These are phyloP conservation scores for Electrona antarctica DNA, from an alignment of 2,113 vertebrate genomes.

Conservation along the genomic window DNA sequence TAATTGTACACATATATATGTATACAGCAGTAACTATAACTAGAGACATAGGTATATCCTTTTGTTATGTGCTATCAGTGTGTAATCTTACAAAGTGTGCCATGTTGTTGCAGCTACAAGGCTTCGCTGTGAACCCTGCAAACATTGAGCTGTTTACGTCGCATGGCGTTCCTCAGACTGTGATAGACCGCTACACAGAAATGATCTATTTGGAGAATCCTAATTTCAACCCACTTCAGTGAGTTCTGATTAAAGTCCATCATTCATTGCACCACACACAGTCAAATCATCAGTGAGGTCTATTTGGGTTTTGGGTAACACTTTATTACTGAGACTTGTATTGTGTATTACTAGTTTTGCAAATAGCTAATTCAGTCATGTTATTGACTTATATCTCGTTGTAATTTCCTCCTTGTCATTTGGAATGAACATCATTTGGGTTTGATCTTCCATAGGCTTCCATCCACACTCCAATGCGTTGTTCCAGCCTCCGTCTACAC, in stretches of 20 bases:
- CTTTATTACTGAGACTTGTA: too few relatives aligned
- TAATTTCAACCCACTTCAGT: slow-evolving; percentile 53
- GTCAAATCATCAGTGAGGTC: too few relatives aligned
- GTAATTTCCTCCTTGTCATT: too few relatives aligned
- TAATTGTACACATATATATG: neutral
- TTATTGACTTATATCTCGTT: too few relatives aligned
- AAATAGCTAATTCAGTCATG: too few relatives aligned
- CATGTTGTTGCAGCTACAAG: slow-evolving; percentile 40
- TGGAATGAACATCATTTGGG: too few relatives aligned
- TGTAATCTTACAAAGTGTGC: too few relatives aligned
- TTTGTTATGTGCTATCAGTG: neutral
- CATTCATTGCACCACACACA: neutral
- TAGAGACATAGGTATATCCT: neutral
- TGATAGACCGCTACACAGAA: slow-evolving; percentile 50
- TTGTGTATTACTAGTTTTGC: too few relatives aligned
- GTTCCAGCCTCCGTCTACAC: too few relatives aligned
- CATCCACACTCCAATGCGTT: too few relatives aligned
- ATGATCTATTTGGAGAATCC: slow-evolving; percentile 52
- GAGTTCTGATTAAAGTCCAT: slow-evolving; percentile 8
- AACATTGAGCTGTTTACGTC: slow-evolving; percentile 71
- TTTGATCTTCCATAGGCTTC: too few relatives aligned
- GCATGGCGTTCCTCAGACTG: slow-evolving; percentile 30
- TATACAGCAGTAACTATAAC: neutral
- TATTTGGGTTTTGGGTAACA: too few relatives aligned
- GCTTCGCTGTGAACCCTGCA: slow-evolving; percentile 57